These are phyloP conservation scores for Aurelia sp. DNA, from an alignment of 30 jellyfish, hydroid and myxozoan species.

Conservation along the genomic window DNA sequence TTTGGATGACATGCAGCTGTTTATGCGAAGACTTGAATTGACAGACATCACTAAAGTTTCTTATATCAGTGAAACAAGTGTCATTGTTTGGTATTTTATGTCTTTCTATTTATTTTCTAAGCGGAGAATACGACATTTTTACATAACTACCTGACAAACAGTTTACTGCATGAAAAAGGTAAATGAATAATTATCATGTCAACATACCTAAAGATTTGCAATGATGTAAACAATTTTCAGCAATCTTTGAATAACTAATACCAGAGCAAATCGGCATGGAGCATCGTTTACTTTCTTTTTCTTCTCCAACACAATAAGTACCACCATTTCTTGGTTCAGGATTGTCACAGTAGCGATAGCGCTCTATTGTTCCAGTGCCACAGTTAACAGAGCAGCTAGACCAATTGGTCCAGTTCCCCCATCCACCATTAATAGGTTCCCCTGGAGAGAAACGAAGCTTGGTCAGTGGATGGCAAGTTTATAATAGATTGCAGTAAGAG, in stretches of 20 bases:
- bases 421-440: constrained; percentile 37
- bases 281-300: constrained; percentile 3
- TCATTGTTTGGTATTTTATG: too few relatives aligned
- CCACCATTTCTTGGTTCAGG: constrained; percentile 72
- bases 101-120: too few relatives aligned
- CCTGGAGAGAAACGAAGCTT: constrained; percentile 16
- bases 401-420: constrained; percentile 58
- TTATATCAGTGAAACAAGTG: too few relatives aligned
- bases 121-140: neutral
- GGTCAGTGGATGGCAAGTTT: too few relatives aligned
- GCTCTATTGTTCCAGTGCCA: constrained; percentile 44
- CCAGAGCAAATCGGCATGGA: constrained; percentile 52
- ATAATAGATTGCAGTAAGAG: too few relatives aligned
- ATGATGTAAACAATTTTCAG: constrained; percentile 24
- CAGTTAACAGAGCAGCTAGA: constrained; percentile 52
- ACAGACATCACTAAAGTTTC: too few relatives aligned
- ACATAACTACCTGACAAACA: neutral
- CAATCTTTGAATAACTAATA: constrained; percentile 18
- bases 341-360: constrained; percentile 68
- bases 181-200: neutral
- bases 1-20: too few relatives aligned
- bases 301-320: constrained; percentile 18
- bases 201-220: constrained; percentile 32
- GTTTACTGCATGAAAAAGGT: neutral
- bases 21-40: too few relatives aligned